These are phyloP conservation scores for Drosophila equinoxialis DNA, from an alignment of 1,140 invertebrate genomes.

Conservation along the genomic window DNA sequence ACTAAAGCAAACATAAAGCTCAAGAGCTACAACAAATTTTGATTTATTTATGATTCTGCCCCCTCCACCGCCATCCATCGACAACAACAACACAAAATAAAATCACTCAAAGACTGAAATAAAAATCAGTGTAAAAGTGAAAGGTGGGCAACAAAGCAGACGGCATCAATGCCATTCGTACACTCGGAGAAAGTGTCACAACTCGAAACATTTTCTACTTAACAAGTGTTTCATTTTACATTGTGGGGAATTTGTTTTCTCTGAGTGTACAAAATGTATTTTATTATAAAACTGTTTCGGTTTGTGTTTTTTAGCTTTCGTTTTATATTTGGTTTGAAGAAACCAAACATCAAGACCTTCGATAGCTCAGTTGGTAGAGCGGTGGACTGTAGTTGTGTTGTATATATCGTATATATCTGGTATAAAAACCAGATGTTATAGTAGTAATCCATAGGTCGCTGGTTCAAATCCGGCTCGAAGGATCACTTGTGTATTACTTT, in stretches of 20 bases:
- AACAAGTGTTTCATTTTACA: too few relatives aligned
- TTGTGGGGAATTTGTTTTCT: too few relatives aligned
- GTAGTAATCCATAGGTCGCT: constrained; percentile 87
- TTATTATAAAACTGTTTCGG: neutral
- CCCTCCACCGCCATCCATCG: too few relatives aligned
- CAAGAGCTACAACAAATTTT: neutral
- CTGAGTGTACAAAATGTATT: too few relatives aligned
- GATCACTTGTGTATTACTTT: constrained; percentile 61
- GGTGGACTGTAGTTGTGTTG: constrained; percentile 89
- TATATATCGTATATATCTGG: neutral
- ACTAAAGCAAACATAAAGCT: neutral
- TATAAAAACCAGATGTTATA: neutral
- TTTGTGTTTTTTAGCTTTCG: neutral
- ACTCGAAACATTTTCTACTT: too few relatives aligned
- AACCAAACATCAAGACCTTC: constrained; percentile 84
- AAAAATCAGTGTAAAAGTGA: too few relatives aligned
- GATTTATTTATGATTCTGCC: neutral
- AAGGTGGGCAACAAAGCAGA: too few relatives aligned
- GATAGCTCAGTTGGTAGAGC: constrained; percentile 95
- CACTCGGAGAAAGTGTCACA: too few relatives aligned
- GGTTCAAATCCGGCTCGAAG: constrained; percentile 89
- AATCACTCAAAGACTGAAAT: too few relatives aligned
- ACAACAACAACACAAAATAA: too few relatives aligned
- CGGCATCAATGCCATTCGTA: too few relatives aligned
- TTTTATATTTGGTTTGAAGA: neutral